These are phyloP conservation scores for Alectura lathami DNA, from an alignment of 2,113 vertebrate genomes.

Conservation along the genomic window DNA sequence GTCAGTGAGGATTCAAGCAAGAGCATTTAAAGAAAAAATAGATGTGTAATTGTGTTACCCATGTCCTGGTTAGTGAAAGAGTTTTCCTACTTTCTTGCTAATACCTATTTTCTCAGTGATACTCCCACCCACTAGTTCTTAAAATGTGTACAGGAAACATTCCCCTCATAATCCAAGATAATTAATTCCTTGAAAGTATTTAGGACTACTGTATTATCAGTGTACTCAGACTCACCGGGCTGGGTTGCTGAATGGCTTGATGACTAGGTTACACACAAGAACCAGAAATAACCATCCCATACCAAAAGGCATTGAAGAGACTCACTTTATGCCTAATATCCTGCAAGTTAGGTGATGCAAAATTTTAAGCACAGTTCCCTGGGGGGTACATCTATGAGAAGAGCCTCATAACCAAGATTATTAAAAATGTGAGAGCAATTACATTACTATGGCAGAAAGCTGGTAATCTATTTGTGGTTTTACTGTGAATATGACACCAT, in stretches of 20 bases:
- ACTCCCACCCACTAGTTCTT: background rate
- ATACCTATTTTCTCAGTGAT: background rate
- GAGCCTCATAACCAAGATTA: background rate
- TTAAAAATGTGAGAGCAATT: background rate
- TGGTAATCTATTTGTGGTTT: background rate
- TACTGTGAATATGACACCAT: background rate
- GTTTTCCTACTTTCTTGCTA: background rate
- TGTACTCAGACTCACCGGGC: too few species aligned
- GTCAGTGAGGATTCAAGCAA: background rate
- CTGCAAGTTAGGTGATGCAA: background rate
- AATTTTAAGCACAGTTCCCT: background rate
- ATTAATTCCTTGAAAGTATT: background rate
- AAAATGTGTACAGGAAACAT: background rate
- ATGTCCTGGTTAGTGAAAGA: background rate
- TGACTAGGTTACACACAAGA: background rate
- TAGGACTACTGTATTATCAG: slow-evolving; percentile 27
- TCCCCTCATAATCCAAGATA: background rate
- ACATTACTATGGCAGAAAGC: background rate
- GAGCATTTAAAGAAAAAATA: background rate
- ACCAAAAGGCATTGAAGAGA: background rate
- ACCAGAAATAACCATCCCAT: background rate
- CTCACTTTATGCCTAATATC: background rate
- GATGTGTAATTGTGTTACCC: background rate
- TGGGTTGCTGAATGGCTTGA: background rate
- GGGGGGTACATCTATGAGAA: background rate